These are phyloP conservation scores for Muscidifurax raptorellus DNA, from an alignment of 1,140 invertebrate species.

Conservation along the genomic window DNA sequence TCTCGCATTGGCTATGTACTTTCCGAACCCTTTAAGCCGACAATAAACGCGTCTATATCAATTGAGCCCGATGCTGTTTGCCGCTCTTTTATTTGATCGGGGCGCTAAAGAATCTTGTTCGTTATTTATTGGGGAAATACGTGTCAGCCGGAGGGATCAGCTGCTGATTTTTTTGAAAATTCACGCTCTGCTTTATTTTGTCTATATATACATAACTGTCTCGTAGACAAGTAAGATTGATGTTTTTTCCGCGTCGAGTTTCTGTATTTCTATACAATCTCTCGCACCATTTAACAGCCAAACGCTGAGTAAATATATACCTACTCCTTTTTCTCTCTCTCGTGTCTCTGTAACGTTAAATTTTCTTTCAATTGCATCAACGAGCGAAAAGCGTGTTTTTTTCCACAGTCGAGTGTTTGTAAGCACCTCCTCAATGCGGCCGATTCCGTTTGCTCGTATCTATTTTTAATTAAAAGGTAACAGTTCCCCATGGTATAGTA, in stretches of 20 bases:
- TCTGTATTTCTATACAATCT: neutral
- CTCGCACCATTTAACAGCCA: neutral
- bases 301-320: too few relatives aligned
- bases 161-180: constrained; percentile 4
- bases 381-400: too few relatives aligned
- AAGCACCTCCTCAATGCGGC: neutral
- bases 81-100: constrained; percentile 44
- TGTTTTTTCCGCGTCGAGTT: neutral
- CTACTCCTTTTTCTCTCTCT: too few relatives aligned
- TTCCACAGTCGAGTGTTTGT: neutral
- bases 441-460: constrained; percentile 22
- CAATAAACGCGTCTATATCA: constrained; percentile 45
- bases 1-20: constrained; percentile 6
- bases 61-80: constrained; percentile 20
- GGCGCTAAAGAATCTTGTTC: constrained; percentile 21
- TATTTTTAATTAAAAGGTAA: constrained; percentile 36
- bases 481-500: constrained; percentile 3
- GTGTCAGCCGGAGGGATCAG: constrained; percentile 19
- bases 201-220: neutral
- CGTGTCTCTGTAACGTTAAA: neutral
- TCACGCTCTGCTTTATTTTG: neutral
- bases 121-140: constrained; percentile 47
- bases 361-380: neutral
- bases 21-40: constrained; percentile 48
- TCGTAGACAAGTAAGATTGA: neutral